Base-by-base conservation (phyloP, 1,140 invertebrate species). In the Drosophila ambigua region DNA sequence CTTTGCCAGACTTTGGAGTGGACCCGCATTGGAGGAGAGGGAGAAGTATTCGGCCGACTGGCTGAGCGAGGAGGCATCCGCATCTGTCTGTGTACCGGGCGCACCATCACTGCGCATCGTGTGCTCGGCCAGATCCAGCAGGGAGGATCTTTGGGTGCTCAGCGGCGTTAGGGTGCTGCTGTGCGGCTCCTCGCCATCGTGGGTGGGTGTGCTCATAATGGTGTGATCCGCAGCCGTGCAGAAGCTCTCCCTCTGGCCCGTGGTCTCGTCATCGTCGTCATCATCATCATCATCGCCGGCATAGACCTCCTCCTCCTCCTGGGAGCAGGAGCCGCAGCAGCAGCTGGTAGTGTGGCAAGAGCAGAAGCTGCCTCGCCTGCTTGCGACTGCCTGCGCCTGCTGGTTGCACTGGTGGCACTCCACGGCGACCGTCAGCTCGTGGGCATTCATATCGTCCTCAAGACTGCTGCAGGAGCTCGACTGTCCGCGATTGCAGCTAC, bases 1-100 rank as follows among this genome's bases (percentile, higher is more conserved):
- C 5, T 72, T 46, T 26, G 16, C 44, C 44, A 26, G 48, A 59
- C 11, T 69, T 65, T 9, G 54, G 15, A 23, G 26, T 2, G 59
- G 69, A 0, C 72, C 67, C 11, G 44, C 58, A 6, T 64, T 52
- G 6, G 90, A 91, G 2, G 83, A 78, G 4, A 91, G 52, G 9
- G 90, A 91, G 44, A 85, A 91, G 71, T 90, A 91, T 52, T 91
- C 90, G 11, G 90, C 90, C 4, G 90, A 91, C 64, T 91, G 90
- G 55, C 90, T 91, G 1, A 88, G 69, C 7, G 90, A 91, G 5
- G 89, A 91, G 55, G 79, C 76, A 58, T 90, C 79, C 5, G 80
- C 79, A 74, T 91, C 90, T 9, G 77, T 81, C 2, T 81, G 35
- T 1, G 54, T 75, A 15, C 60, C 82, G 24, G 65, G 69, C 9